Evolutionary conservation across 30 jellyfish, hydroid and myxozoan species (phyloP).

Genomic region (Aurelia aurita complex sp. Pacific): DNA sequence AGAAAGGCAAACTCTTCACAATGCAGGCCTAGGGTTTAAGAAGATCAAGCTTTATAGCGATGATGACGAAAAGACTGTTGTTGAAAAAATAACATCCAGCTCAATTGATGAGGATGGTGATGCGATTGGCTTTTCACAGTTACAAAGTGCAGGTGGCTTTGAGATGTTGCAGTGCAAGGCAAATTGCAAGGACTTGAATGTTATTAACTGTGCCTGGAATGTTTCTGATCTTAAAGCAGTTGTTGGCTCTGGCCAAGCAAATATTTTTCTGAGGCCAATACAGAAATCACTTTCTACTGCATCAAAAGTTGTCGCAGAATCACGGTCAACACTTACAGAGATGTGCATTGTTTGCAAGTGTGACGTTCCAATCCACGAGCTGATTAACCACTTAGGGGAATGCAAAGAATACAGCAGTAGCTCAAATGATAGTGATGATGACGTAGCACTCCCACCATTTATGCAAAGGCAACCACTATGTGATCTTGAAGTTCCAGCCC

Average conservation of each 20-base stretch:
- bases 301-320: background rate
- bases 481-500: too few species aligned
- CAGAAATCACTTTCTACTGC: constrained; percentile 5
- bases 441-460: too few species aligned
- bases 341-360: too few species aligned
- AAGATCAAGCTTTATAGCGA: background rate
- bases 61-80: background rate
- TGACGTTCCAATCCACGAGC: too few species aligned
- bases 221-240: background rate
- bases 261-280: background rate
- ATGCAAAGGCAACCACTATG: too few species aligned
- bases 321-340: too few species aligned
- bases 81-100: background rate
- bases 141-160: background rate
- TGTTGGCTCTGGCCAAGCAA: constrained; percentile 9
- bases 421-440: too few species aligned
- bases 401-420: too few species aligned
- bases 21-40: too few species aligned
- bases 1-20: constrained; percentile 1
- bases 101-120: background rate
- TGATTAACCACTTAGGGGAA: too few species aligned
- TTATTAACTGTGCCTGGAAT: background rate
- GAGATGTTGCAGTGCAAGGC: too few species aligned
- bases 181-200: background rate
- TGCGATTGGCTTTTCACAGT: background rate